A percentile compares a stretch with the other conserved stretches of the same genome.
Conservation (phyloP, 92 coral and sea anemone species). For the Epizoanthus scotinus region DNA sequence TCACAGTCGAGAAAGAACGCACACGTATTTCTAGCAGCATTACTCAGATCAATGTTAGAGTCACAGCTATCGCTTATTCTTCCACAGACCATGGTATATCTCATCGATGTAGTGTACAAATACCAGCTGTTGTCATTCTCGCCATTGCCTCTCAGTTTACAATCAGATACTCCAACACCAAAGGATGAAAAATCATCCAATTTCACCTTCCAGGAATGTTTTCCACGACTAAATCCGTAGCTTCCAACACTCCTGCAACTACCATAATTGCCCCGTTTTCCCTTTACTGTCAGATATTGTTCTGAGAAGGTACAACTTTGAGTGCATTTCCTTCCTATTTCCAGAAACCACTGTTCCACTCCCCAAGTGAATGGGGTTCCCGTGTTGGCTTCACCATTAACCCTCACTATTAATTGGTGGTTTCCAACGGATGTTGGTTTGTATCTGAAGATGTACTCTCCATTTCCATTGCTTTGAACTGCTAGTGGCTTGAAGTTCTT, state of each 20-base stretch:
- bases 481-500: not conserved
- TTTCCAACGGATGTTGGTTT: conserved; percentile 32
- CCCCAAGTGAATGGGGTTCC: conserved; percentile 12
- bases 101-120: not conserved
- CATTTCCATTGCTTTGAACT: conserved; percentile 42
- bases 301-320: not conserved
- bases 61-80: not conserved
- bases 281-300: not conserved
- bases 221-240: conserved; percentile 1
- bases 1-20: not conserved
- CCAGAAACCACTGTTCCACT: conserved; percentile 11
- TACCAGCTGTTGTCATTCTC: not conserved
- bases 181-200: not conserved
- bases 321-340: not conserved
- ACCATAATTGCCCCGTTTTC: too few relatives aligned
- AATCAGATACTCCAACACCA: not conserved
- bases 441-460: conserved; percentile 32
- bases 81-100: not conserved
- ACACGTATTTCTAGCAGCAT: not conserved
- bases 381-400: conserved; percentile 33
- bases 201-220: conserved; percentile 39
- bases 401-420: conserved; percentile 22
- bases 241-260: not conserved
- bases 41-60: not conserved
- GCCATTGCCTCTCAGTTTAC: not conserved